These are phyloP conservation scores for Bombus superbus DNA, from an alignment of 1,140 invertebrate species.

Conservation along the genomic window DNA sequence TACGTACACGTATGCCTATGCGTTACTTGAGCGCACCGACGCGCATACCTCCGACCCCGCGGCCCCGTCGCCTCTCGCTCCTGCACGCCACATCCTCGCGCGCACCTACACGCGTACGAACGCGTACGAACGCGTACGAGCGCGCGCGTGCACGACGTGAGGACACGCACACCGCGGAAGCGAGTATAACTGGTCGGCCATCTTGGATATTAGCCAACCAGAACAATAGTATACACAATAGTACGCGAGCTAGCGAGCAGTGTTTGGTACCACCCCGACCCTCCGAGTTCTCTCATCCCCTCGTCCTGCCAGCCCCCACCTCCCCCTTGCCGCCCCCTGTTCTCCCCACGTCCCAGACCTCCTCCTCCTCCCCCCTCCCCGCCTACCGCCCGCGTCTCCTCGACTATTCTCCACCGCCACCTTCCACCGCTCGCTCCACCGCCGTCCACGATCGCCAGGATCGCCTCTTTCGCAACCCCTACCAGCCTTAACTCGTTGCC, in stretches of 20 bases:
- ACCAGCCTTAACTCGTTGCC: conserved; percentile 42
- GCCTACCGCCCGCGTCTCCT: too few species aligned
- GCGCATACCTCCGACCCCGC: conserved; percentile 31
- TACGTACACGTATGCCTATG: conserved; percentile 51
- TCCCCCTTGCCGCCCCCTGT: background rate
- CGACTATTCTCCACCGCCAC: conserved; percentile 1
- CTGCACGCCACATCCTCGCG: conserved; percentile 4
- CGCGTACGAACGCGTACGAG: conserved; percentile 11
- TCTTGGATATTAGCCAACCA: conserved; percentile 82
- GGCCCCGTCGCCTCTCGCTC: conserved; percentile 25
- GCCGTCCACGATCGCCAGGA: conserved; percentile 49
- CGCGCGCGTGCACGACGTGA: conserved; percentile 49
- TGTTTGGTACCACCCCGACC: conserved; percentile 74
- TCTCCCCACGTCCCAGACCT: background rate
- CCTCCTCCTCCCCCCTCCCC: too few species aligned
- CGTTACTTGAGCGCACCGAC: conserved; percentile 55
- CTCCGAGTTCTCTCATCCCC: conserved; percentile 49
- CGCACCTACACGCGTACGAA: background rate
- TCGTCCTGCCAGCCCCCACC: conserved; percentile 24
- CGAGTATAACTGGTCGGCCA: conserved; percentile 80
- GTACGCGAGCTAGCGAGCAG: conserved; percentile 76
- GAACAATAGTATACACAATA: conserved; percentile 82
- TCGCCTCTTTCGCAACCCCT: conserved; percentile 47
- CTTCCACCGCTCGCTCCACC: conserved; percentile 18
- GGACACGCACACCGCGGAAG: conserved; percentile 62